Percentiles rank a stretch among this genome's conserved stretches.
phyloP scores from a whole-genome alignment of 2,113 vertebrate species.

The Neolamprologus cancellatus region DNA sequence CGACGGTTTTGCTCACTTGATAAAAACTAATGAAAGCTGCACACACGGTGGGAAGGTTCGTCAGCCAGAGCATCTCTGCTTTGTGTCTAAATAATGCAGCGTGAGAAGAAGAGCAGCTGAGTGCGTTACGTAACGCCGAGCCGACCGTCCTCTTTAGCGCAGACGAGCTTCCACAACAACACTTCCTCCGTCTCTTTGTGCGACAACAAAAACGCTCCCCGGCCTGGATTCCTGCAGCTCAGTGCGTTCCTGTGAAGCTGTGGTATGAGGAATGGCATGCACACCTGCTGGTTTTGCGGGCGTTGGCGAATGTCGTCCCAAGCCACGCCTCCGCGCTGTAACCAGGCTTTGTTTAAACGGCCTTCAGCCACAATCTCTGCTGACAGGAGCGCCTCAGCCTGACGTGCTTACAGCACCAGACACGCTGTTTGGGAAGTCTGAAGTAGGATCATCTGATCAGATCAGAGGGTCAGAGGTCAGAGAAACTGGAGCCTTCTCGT shows the following conservation, averaged over 20 bases:
- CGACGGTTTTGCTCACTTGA: rapidly evolving
- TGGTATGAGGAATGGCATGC: slow-evolving; percentile 18
- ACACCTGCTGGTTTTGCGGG: slow-evolving; percentile 29
- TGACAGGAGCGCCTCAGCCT: neutral
- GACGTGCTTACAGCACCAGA: neutral
- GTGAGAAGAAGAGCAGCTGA: neutral
- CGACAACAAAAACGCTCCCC: neutral
- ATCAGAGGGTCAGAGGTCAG: neutral
- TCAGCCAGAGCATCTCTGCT: neutral
- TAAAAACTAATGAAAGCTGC: neutral
- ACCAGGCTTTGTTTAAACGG: neutral
- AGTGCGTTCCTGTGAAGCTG: neutral
- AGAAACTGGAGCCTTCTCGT: neutral
- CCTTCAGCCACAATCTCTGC: neutral
- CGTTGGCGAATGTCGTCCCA: neutral
- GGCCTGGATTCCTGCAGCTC: neutral
- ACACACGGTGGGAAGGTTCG: neutral
- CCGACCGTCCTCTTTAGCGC: neutral
- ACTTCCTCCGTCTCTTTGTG: neutral
- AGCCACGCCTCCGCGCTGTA: neutral
- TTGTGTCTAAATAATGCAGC: neutral
- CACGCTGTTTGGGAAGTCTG: neutral
- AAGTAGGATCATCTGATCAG: neutral
- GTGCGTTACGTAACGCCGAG: neutral
- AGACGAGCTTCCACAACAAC: neutral